Conservation (phyloP, 1,140 invertebrate species). For the Teleogryllus occipitalis region DNA sequence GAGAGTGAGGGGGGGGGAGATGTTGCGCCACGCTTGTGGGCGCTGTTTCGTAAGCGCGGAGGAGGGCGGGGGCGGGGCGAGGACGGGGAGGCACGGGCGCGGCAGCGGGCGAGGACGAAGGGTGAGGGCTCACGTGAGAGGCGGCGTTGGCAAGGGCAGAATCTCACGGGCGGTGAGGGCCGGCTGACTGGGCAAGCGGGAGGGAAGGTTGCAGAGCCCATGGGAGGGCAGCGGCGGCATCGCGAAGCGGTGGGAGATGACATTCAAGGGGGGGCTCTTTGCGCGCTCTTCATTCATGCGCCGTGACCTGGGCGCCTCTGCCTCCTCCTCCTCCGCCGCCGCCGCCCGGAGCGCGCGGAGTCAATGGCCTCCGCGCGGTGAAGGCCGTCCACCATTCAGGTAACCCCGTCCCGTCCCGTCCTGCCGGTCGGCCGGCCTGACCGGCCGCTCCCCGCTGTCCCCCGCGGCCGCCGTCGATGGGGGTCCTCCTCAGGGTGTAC, state of each 20-base stretch:
- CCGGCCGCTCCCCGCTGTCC: background rate
- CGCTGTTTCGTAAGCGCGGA: no score
- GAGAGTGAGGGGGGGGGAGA: no score
- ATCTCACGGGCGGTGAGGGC: no score
- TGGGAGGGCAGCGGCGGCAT: background rate
- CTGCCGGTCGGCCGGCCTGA: background rate
- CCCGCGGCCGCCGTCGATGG: no score
- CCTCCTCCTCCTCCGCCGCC: background rate
- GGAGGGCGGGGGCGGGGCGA: no score
- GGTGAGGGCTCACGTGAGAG: no score
- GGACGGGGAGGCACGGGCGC: no score
- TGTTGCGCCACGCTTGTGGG: no score
- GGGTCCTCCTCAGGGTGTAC: no score
- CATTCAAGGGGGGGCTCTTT: background rate
- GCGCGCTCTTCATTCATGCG: background rate
- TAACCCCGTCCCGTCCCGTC: background rate
- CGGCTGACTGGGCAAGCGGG: no score
- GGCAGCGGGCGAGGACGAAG: no score
- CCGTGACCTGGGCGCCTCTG: background rate
- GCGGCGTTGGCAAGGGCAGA: no score
- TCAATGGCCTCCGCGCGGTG: conserved; percentile 2
- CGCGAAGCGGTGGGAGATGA: background rate
- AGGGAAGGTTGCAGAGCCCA: background rate
- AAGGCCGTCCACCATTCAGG: conserved; percentile 2
- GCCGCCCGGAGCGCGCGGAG: background rate